Conservation (phyloP, 2,888 invertebrate species). For the Saturnia pavonia region DNA sequence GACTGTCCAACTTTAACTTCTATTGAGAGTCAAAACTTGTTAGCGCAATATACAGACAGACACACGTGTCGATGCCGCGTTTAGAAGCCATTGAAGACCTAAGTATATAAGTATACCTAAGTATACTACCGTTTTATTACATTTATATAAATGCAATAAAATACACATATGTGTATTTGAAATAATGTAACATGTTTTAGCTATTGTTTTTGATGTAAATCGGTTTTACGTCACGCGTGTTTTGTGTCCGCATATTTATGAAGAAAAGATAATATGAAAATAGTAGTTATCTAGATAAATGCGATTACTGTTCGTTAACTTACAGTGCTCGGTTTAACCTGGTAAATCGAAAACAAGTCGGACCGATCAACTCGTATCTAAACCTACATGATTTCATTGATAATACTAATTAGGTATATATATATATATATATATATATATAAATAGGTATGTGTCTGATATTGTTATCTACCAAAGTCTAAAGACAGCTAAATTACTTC, state of each 20-base stretch:
- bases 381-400: too few relatives aligned
- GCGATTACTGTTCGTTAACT: background rate
- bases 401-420: too few relatives aligned
- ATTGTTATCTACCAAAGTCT: too few relatives aligned
- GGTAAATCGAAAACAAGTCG: background rate
- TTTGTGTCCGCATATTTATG: background rate
- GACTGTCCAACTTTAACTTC: constrained; percentile 20
- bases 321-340: background rate
- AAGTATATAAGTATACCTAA: background rate
- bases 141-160: background rate
- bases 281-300: background rate
- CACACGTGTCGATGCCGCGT: constrained; percentile 1
- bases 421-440: too few relatives aligned
- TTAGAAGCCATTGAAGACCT: background rate
- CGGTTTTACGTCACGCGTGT: background rate
- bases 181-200: background rate
- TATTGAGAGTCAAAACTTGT: constrained; percentile 15
- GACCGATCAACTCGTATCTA: too few relatives aligned
- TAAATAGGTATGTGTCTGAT: too few relatives aligned
- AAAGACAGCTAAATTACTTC: too few relatives aligned
- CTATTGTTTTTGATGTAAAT: background rate
- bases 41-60: constrained; percentile 12
- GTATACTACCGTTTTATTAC: background rate
- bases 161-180: background rate
- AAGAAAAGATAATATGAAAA: background rate